Percentiles rank a stretch among this genome's conserved stretches.
Conservation (phyloP, 2,888 invertebrate species). For the Lacanobia wlatinum region DNA sequence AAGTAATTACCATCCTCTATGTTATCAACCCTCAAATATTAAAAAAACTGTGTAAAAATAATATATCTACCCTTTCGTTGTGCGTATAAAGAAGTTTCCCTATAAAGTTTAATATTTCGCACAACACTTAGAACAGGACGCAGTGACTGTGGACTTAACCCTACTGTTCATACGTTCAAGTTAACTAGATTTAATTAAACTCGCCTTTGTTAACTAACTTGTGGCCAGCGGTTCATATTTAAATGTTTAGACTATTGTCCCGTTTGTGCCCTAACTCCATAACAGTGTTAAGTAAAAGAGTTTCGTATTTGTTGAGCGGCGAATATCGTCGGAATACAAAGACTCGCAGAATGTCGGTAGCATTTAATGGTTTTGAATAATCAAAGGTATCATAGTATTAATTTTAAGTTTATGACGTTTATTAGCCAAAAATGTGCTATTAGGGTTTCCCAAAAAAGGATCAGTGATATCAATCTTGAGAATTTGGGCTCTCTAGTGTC, state of each 20-base stretch:
- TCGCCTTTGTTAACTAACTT: slow-evolving; percentile 58
- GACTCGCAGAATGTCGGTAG: background rate
- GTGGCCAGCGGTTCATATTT: slow-evolving; percentile 58
- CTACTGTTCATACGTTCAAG: slow-evolving; percentile 41
- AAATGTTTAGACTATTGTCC: slow-evolving; percentile 63
- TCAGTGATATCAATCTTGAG: no score
- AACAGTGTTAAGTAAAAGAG: slow-evolving; percentile 35
- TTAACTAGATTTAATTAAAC: slow-evolving; percentile 65
- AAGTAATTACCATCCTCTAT: no score
- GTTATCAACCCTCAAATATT: no score
- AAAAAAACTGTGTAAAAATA: no score
- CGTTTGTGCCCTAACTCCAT: slow-evolving; percentile 52
- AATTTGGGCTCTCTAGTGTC: no score
- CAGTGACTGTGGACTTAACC: slow-evolving; percentile 12
- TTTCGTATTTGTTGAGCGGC: slow-evolving; percentile 45
- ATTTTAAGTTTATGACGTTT: no score
- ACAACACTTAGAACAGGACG: slow-evolving; percentile 21
- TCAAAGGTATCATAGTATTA: no score
- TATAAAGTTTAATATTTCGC: slow-evolving; percentile 1
- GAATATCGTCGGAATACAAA: slow-evolving; percentile 6
- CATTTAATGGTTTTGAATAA: no score
- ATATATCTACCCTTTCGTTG: no score
- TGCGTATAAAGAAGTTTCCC: background rate
- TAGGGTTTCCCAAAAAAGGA: no score
- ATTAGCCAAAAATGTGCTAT: no score